phyloP scores from a whole-genome alignment of 2,797 vertebrate species.

The Petrocephalus schoutedeni region DNA sequence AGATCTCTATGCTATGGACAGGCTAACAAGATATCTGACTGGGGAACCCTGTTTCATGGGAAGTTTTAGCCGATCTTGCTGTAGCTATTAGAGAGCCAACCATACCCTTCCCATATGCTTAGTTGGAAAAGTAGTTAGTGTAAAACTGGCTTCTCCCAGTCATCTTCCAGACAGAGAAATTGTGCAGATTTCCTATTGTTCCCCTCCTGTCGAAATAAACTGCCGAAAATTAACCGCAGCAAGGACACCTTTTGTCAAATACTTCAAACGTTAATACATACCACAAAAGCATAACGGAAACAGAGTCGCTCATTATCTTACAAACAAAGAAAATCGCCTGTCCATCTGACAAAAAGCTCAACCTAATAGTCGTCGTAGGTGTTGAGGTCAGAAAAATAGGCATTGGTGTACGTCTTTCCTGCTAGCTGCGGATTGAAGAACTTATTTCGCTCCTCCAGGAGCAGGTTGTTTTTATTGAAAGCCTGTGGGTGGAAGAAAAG shows the following conservation, averaged over 20 bases:
- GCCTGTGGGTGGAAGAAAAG: constrained; percentile 59
- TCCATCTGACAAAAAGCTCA: neutral
- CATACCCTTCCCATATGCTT: neutral
- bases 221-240: neutral
- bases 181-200: neutral
- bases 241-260: neutral
- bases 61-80: neutral
- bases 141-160: neutral
- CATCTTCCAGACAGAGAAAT: neutral
- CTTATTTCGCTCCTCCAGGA: constrained; percentile 86
- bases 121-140: neutral
- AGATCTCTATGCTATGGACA: neutral
- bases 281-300: neutral
- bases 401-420: constrained; percentile 77
- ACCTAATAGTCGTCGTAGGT: constrained; percentile 20
- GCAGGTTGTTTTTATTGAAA: constrained; percentile 92
- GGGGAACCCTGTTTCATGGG: neutral
- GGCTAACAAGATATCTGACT: neutral
- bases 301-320: neutral
- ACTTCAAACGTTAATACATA: neutral
- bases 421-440: constrained; percentile 82
- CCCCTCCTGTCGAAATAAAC: neutral
- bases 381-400: constrained; percentile 72
- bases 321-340: neutral
- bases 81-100: neutral